phyloP scores from a whole-genome alignment of 2,888 invertebrate genomes.

The Rhogogaster chlorosoma region DNA sequence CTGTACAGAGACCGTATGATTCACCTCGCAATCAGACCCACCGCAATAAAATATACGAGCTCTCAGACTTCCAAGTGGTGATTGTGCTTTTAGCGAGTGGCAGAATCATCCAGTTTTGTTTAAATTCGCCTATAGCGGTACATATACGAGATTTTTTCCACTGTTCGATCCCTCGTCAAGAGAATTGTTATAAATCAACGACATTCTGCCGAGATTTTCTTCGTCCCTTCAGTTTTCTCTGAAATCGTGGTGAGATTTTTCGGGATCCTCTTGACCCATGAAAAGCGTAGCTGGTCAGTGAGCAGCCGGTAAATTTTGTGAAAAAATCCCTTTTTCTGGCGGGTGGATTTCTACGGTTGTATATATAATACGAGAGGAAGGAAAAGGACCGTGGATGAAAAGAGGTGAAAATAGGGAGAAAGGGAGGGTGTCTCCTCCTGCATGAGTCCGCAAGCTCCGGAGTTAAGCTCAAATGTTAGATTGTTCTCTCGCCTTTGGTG shows the following conservation, averaged over 20 bases:
- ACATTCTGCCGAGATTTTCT: neutral
- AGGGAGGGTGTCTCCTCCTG: neutral
- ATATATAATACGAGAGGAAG: slow-evolving; percentile 3
- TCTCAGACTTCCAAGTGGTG: neutral
- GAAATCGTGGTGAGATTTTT: slow-evolving; percentile 21
- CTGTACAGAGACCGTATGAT: neutral
- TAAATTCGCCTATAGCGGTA: neutral
- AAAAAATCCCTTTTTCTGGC: slow-evolving; percentile 36
- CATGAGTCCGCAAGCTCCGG: slow-evolving; percentile 31
- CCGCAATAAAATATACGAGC: neutral
- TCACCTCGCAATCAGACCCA: slow-evolving; percentile 2
- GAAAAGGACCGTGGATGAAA: slow-evolving; percentile 17
- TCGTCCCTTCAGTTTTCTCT: neutral
- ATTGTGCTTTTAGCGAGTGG: neutral
- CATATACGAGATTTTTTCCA: neutral
- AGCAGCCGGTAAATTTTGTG: slow-evolving; percentile 28
- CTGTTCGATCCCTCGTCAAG: neutral
- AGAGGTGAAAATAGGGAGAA: neutral
- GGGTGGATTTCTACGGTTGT: slow-evolving; percentile 35
- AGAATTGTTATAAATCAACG: neutral
- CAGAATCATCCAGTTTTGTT: neutral
- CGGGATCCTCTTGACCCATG: neutral
- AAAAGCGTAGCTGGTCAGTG: slow-evolving; percentile 27
- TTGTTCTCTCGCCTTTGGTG: slow-evolving; percentile 49
- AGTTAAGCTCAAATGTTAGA: slow-evolving; percentile 47